Evolutionary conservation across 2,888 invertebrate genomes (phyloP), one percentile per base, ranked within the genome.

Genomic region (Orchestes rusci): DNA sequence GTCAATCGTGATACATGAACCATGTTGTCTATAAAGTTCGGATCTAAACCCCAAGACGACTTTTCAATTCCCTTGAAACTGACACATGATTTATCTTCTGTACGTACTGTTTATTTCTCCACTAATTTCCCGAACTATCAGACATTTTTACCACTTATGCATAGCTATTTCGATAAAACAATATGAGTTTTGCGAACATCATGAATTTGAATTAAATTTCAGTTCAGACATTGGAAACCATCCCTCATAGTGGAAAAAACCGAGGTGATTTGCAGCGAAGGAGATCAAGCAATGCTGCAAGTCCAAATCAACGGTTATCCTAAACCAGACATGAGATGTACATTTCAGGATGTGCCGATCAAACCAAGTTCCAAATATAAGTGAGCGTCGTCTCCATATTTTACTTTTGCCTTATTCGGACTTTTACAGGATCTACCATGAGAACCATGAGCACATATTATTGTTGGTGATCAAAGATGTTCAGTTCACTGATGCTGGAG

Each of bases 211-310:
- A n/a, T n/a, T n/a, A n/a, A n/a, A n/a, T 36, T 48, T 4, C 33
- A 51, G 51, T 51, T 51, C 39, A 43, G 46, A 12, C 51, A 51
- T 34, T 51, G 51, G 51, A 51, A 51, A 38, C 51, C 51, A 8
- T 47, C 46, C n/a, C 31, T 52, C 12, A 30, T 38, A 16, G 52
- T 52, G 7, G 52, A 50, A 41, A 48, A 45, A 34, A 43, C 40
- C 7, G 46, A 49, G 23, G 37, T 51, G 13, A 32, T 43, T 8
- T 45, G 45, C 27, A 37, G 41, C 23, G 51, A 51, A 27, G 49
- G 51, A 3, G 51, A 51, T 23, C 51, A 51, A 28, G 51, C 49
- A 4, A 49, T 51, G 46, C 35, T 51, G 4, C 51, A 51, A 38
- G 51, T 51, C 12, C 45, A 51, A 40, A 49, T 51, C 15, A 43